These are phyloP conservation scores for Papilio demoleus DNA, from an alignment of 2,888 invertebrate species.

Conservation along the genomic window DNA sequence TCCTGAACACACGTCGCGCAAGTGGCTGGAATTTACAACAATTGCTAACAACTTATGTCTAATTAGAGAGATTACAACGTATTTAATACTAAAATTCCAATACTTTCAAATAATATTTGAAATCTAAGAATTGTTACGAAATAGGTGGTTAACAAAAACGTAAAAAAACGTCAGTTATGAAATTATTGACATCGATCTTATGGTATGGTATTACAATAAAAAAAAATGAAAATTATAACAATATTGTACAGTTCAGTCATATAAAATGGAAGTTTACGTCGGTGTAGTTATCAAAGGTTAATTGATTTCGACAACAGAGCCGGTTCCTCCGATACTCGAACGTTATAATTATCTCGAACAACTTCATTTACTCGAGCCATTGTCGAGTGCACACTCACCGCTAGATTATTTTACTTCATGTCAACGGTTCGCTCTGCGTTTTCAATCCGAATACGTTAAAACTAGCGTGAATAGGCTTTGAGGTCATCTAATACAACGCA, in stretches of 20 bases:
- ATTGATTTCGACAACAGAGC: constrained; percentile 32
- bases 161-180: too few species aligned
- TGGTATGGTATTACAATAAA: too few species aligned
- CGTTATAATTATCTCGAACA: constrained; percentile 33
- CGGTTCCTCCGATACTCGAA: constrained; percentile 15
- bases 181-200: too few species aligned
- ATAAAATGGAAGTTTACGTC: constrained; percentile 6
- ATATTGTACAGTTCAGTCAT: constrained; percentile 1
- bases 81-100: too few species aligned
- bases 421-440: constrained; percentile 9
- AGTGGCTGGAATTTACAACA: constrained; percentile 13
- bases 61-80: too few species aligned
- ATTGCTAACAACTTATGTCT: not conserved
- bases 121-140: not conserved
- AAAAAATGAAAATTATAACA: not conserved
- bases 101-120: too few species aligned
- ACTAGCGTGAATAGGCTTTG: not conserved
- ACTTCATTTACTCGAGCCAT: constrained; percentile 27
- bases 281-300: constrained; percentile 21
- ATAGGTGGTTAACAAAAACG: too few species aligned
- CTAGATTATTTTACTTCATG: constrained; percentile 30
- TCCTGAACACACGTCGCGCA: constrained; percentile 5
- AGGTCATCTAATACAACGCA: not conserved
- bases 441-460: constrained; percentile 4
- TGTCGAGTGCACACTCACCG: constrained; percentile 24